Evolutionary conservation across 2,888 invertebrate genomes (phyloP).

Genomic region (Agrochola macilenta): DNA sequence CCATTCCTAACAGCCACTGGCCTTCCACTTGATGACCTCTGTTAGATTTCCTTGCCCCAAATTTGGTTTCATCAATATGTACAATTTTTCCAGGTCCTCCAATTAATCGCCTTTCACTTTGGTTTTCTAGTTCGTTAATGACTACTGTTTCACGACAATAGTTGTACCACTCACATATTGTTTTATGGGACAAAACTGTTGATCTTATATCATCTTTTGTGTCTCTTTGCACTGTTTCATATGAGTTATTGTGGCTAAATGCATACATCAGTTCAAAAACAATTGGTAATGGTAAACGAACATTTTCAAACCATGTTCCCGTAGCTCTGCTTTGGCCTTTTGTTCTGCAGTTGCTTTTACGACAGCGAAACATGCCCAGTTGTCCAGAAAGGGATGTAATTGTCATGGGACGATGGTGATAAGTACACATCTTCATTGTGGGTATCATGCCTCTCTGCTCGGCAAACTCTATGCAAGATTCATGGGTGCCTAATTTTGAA

Average conservation of each 20-base stretch:
- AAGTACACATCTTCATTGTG: neutral
- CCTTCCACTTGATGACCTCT: conserved; percentile 1
- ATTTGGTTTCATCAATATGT: conserved; percentile 14
- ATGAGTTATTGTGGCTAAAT: neutral
- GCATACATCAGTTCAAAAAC: conserved; percentile 7
- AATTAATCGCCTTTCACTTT: conserved; percentile 2
- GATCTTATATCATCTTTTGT: conserved; percentile 4
- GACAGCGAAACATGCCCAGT: neutral
- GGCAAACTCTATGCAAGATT: conserved; percentile 7
- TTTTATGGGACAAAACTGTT: neutral
- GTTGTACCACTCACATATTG: conserved; percentile 1
- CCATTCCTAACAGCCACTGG: conserved; percentile 1
- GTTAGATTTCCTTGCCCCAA: conserved; percentile 11
- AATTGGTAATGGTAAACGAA: neutral
- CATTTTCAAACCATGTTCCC: conserved; percentile 9
- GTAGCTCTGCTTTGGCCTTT: neutral
- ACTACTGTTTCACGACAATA: conserved; percentile 11
- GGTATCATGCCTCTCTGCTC: conserved; percentile 9
- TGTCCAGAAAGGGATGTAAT: neutral
- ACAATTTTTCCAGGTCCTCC: conserved; percentile 11
- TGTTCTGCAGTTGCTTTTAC: neutral
- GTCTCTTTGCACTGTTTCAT: neutral
- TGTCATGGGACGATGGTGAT: neutral
- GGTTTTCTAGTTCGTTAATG: conserved; percentile 1
- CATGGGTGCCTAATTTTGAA: conserved; percentile 3